Percentiles rank a stretch among this genome's conserved stretches.
phyloP scores from a whole-genome alignment of 1,140 invertebrate genomes.

The Philaenus spumarius region DNA sequence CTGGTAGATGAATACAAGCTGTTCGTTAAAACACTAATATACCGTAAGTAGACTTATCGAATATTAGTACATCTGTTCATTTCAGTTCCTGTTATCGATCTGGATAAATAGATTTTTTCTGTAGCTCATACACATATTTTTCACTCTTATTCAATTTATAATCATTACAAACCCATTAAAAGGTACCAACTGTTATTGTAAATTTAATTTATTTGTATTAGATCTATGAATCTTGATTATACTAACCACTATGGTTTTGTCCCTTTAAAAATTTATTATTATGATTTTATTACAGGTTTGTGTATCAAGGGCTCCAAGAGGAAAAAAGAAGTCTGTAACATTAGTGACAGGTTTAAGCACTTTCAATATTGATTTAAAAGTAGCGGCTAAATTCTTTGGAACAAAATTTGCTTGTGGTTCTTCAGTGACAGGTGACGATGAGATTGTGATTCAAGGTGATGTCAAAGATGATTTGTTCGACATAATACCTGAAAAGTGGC shows the following conservation, averaged over 20 bases:
- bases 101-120: too few species aligned
- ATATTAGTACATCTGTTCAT: too few species aligned
- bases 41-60: too few species aligned
- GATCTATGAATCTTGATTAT: neutral
- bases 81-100: too few species aligned
- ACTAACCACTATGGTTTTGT: neutral
- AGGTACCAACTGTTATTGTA: too few species aligned
- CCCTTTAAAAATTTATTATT: neutral
- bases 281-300: constrained; percentile 39
- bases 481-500: constrained; percentile 96
- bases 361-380: constrained; percentile 96
- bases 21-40: too few species aligned
- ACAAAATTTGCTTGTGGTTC: constrained; percentile 98
- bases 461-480: constrained; percentile 97
- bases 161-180: too few species aligned
- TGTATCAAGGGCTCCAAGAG: constrained; percentile 85
- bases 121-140: too few species aligned
- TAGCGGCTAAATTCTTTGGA: constrained; percentile 96
- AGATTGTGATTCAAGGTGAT: constrained; percentile 98
- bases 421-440: constrained; percentile 96
- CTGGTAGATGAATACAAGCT: too few species aligned
- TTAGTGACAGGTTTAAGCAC: constrained; percentile 79
- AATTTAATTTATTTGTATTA: neutral
- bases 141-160: too few species aligned
- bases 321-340: constrained; percentile 98